phyloP scores from a whole-genome alignment of 2,113 vertebrate species.

The Thinocorus orbignyianus region DNA sequence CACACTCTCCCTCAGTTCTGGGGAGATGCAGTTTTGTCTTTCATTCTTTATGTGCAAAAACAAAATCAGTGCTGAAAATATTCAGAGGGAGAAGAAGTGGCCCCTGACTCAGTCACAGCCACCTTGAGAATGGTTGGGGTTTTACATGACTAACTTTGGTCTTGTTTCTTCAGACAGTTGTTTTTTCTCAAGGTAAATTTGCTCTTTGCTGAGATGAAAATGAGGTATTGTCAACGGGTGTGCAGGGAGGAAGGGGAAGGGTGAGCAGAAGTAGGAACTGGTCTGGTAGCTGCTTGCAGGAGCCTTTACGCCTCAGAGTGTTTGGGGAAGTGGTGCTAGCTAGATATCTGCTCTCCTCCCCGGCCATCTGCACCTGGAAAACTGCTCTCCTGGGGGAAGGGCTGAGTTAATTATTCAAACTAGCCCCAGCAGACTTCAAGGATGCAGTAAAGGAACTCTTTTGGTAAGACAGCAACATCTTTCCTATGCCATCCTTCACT shows the following conservation, averaged over 20 bases:
- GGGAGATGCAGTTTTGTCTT: background rate
- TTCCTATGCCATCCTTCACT: background rate
- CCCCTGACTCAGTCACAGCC: background rate
- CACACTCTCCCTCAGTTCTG: background rate
- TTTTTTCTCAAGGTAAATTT: background rate
- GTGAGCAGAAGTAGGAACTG: background rate
- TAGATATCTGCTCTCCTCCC: background rate
- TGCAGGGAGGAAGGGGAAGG: background rate
- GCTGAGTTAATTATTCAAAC: background rate
- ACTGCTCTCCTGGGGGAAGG: background rate
- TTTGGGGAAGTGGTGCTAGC: background rate
- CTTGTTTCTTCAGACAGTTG: background rate
- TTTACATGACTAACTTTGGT: background rate
- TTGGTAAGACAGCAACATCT: background rate
- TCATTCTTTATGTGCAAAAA: background rate
- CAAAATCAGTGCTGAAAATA: background rate
- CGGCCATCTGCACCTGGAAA: background rate
- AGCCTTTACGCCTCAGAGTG: background rate
- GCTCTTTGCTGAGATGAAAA: background rate
- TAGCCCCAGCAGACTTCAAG: background rate
- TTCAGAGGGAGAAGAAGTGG: background rate
- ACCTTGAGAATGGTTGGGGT: background rate
- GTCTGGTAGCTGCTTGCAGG: background rate
- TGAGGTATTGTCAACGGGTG: accelerated
- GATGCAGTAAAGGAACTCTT: background rate